Evolutionary conservation across 2,888 invertebrate species (phyloP), one percentile per base, ranked within the genome.

Genomic region (Halictus quadricinctus): DNA sequence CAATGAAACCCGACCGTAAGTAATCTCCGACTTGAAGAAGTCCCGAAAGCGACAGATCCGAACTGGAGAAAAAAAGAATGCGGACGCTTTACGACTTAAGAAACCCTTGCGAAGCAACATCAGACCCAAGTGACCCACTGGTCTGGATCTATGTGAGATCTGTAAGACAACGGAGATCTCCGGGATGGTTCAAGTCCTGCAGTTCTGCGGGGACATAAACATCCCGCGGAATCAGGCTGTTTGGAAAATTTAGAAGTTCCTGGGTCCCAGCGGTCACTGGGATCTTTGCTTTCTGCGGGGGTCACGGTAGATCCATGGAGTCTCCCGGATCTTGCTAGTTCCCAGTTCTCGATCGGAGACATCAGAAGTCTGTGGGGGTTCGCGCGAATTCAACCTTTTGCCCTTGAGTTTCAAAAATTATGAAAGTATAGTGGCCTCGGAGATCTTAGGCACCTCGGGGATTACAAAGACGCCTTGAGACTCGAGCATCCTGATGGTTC

Each of bases 81-180:
- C 69, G 69, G 41, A 69, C 41, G 41, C 10, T 69, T 41, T 69
- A 69, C 69, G 69, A 69, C 69, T 69, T 69, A 69, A 69, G 69
- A 69, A 69, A 41, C 69, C 69, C 41, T 69, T 41, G 41, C 0
- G 4, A 41, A 69, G 69, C 21, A 69, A 69, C 21, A 41, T 69
- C 69, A 21, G 69, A 69, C 41, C 69, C 10, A 41, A 21, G 21
- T 21, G 69, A 69, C 69, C 69, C 69, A 69, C 36, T 69, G 69
- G 21, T 69, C 41, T 21, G 69, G 41, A 69, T 41, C 41, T 21
- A 10, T 12, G 69, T 12, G 5, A 15, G 69, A 69, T 69, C 41
- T 69, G 10, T 1, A 21, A 21, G 69, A 12, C 21, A 21, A 41
- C 66, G 21, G 41, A 41, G 36, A 36, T 69, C 66, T 10, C 10